These are phyloP conservation scores for Ichneumon xanthorius DNA, from an alignment of 2,888 invertebrate genomes.

Conservation along the genomic window DNA sequence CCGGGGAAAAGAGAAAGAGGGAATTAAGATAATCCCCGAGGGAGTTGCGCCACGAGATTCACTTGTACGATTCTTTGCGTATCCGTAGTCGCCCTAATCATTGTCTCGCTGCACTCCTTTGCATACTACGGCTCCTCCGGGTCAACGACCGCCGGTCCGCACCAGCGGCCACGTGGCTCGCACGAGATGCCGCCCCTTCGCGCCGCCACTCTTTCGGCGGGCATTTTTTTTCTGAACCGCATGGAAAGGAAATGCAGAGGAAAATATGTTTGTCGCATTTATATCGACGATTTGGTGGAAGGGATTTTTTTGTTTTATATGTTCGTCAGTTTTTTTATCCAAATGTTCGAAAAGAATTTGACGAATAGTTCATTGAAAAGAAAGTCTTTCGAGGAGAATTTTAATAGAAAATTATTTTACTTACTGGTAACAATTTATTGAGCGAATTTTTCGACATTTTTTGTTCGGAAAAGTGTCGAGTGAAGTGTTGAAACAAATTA, in stretches of 20 bases:
- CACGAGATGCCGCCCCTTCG: neutral
- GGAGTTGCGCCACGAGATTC: conserved; percentile 18
- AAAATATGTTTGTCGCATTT: too few species aligned
- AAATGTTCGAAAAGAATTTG: too few species aligned
- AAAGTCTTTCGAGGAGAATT: too few species aligned
- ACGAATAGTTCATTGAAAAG: too few species aligned
- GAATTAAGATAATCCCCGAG: conserved; percentile 42
- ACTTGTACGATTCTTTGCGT: conserved; percentile 28
- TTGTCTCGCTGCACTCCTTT: conserved; percentile 24
- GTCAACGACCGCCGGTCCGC: conserved; percentile 4
- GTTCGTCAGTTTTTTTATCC: too few species aligned
- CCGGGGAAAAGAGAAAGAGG: conserved; percentile 1
- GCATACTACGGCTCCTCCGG: neutral
- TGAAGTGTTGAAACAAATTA: too few species aligned
- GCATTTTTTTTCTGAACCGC: neutral
- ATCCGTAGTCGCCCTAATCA: neutral
- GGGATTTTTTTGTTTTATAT: too few species aligned
- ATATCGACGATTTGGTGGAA: too few species aligned
- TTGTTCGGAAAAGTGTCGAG: too few species aligned
- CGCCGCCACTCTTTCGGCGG: neutral
- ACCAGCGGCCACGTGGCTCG: neutral
- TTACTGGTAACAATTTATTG: too few species aligned
- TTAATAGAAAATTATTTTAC: too few species aligned
- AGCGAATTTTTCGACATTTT: too few species aligned
- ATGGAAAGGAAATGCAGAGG: neutral